Conservation (phyloP, 35 echinoderm and acorn worm genomes). For the Nesometra sesokonis region DNA sequence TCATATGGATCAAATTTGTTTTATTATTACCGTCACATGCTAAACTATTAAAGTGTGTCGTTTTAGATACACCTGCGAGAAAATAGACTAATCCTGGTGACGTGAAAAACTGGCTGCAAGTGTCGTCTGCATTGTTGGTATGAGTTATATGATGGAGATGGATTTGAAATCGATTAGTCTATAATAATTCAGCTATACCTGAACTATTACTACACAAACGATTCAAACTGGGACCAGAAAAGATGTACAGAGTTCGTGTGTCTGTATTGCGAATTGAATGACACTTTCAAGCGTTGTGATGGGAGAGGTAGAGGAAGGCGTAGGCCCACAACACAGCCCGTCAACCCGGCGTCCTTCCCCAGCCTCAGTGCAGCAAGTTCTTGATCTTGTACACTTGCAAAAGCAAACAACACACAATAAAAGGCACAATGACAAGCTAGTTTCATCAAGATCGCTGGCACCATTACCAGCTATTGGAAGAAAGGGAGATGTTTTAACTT, state of each 20-base stretch:
- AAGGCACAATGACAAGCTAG: background rate
- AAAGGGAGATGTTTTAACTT: background rate
- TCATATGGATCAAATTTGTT: too few relatives aligned
- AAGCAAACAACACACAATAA: background rate
- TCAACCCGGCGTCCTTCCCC: slow-evolving; percentile 25
- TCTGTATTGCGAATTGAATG: background rate
- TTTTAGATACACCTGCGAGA: background rate
- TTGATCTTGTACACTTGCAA: slow-evolving; percentile 31
- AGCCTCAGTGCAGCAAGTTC: slow-evolving; percentile 11
- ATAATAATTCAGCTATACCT: background rate
- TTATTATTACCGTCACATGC: too few relatives aligned
- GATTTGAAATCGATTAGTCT: background rate
- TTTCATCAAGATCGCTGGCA: background rate
- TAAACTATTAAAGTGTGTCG: too few relatives aligned
- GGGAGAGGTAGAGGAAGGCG: slow-evolving; percentile 19
- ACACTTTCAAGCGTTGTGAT: background rate
- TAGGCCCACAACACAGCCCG: background rate
- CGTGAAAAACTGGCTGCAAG: background rate
- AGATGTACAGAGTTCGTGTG: background rate
- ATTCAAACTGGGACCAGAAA: background rate
- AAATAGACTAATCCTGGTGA: background rate
- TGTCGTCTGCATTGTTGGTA: background rate
- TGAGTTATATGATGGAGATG: background rate
- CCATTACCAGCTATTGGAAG: background rate
- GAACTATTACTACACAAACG: background rate